Conservation (phyloP, 1,140 invertebrate genomes). For the Luehdorfia chinensis region DNA sequence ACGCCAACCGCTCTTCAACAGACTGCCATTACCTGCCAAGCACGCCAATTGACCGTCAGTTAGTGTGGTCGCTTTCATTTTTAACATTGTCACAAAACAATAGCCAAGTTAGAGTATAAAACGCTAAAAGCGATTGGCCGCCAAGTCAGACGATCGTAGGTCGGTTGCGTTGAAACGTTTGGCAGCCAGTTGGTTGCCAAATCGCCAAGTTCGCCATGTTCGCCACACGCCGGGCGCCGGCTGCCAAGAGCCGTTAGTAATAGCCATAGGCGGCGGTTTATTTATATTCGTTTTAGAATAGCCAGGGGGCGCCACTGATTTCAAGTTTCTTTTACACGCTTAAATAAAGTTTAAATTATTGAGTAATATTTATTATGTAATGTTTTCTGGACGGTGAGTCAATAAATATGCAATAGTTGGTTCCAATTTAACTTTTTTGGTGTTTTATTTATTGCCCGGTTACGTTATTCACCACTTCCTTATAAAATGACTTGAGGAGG, state of each 20-base stretch:
- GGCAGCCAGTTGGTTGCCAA: background rate
- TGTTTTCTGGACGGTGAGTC: slow-evolving; percentile 70
- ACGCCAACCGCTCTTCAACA: slow-evolving; percentile 17
- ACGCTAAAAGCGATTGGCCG: slow-evolving; percentile 8
- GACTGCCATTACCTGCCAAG: no score
- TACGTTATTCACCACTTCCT: no score
- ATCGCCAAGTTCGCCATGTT: slow-evolving; percentile 30
- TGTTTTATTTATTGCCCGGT: slow-evolving; percentile 48
- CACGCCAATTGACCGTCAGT: slow-evolving; percentile 1
- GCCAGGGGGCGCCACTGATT: slow-evolving; percentile 60
- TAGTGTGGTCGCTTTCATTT: slow-evolving; percentile 10
- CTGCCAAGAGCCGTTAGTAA: slow-evolving; percentile 56
- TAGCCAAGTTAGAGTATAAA: slow-evolving; percentile 12
- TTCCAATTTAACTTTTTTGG: slow-evolving; percentile 59
- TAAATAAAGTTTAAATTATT: slow-evolving; percentile 61
- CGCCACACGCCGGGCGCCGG: slow-evolving; percentile 34
- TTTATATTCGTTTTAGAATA: slow-evolving; percentile 77
- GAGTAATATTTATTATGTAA: slow-evolving; percentile 68
- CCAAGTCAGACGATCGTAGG: background rate
- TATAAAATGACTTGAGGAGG: no score
- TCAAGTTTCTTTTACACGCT: slow-evolving; percentile 67
- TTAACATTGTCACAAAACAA: slow-evolving; percentile 13
- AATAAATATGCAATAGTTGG: slow-evolving; percentile 76
- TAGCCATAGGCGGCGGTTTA: slow-evolving; percentile 70
- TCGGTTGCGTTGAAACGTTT: background rate